A percentile compares a stretch with the other conserved stretches of the same genome.
Conservation (phyloP, 1,140 invertebrate species). For the Hyles euphorbiae region DNA sequence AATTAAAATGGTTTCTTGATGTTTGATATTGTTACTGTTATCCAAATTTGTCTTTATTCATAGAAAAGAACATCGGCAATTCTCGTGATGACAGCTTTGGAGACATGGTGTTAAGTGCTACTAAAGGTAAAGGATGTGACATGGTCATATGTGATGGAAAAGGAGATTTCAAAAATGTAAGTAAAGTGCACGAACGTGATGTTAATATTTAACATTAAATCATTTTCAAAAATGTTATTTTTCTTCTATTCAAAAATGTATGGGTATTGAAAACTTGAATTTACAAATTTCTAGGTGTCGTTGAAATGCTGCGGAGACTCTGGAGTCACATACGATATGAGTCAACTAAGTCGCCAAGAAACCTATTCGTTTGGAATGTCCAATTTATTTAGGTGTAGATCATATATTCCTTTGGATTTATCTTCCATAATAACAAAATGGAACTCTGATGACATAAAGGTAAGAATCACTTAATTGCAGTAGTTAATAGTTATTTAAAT, state of each 20-base stretch:
- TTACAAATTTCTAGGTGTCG: background rate
- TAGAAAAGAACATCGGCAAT: conserved; percentile 37
- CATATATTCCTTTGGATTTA: background rate
- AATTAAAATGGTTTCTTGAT: no score
- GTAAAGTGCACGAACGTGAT: background rate
- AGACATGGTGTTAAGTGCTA: conserved; percentile 42
- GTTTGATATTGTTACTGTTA: conserved; percentile 8
- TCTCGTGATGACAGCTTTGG: conserved; percentile 56
- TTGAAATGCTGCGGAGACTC: background rate
- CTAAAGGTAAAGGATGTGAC: conserved; percentile 64
- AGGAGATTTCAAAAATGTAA: conserved; percentile 13
- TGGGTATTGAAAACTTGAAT: no score
- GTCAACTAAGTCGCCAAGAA: conserved; percentile 2
- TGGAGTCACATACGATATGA: background rate
- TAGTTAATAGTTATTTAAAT: no score
- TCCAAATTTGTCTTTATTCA: background rate
- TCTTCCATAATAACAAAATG: background rate
- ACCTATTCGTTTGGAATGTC: conserved; percentile 6
- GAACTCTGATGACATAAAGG: no score
- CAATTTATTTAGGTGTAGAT: background rate
- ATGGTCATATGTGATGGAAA: conserved; percentile 48
- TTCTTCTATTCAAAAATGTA: no score
- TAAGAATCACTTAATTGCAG: no score
- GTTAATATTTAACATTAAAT: background rate
- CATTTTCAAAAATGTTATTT: background rate